Percentiles rank a stretch among this genome's conserved stretches.
Evolutionary conservation across 1,140 invertebrate genomes (phyloP).

Genomic region (Steinernema khuongi): DNA sequence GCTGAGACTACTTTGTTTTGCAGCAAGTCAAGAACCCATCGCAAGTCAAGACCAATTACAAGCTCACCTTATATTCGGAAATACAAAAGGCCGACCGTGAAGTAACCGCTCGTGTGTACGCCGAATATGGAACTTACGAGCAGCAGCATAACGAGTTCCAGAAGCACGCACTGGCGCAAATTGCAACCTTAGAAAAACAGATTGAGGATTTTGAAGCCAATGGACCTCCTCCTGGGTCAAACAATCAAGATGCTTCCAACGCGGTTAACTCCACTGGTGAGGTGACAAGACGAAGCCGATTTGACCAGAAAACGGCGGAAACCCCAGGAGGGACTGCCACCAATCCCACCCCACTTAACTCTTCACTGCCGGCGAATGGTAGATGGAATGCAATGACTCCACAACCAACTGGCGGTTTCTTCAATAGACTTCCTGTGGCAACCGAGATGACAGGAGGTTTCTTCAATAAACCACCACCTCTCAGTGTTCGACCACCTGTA

Average conservation of each 20-base stretch:
- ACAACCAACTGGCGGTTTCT: no score
- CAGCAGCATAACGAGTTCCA: not conserved
- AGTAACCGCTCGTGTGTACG: not conserved
- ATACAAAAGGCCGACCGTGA: not conserved
- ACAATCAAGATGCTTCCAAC: no score
- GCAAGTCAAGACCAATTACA: not conserved
- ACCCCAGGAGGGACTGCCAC: no score
- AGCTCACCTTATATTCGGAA: not conserved
- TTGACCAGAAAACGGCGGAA: no score
- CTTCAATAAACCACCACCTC: not conserved
- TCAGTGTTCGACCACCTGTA: not conserved
- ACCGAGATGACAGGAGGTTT: not conserved
- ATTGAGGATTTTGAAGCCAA: not conserved
- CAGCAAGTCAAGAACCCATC: not conserved
- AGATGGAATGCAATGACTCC: no score
- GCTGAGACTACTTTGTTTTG: no score
- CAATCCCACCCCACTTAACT: no score
- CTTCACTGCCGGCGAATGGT: no score
- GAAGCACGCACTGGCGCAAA: not conserved
- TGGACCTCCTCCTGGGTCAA: no score
- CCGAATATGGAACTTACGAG: not conserved
- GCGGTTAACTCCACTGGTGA: no score
- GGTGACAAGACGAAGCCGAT: no score
- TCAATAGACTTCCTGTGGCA: no score
- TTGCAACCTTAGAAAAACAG: not conserved